Evolutionary conservation across 2,113 vertebrate species (phyloP).

Genomic region (Reinhardtius hippoglossoides): DNA sequence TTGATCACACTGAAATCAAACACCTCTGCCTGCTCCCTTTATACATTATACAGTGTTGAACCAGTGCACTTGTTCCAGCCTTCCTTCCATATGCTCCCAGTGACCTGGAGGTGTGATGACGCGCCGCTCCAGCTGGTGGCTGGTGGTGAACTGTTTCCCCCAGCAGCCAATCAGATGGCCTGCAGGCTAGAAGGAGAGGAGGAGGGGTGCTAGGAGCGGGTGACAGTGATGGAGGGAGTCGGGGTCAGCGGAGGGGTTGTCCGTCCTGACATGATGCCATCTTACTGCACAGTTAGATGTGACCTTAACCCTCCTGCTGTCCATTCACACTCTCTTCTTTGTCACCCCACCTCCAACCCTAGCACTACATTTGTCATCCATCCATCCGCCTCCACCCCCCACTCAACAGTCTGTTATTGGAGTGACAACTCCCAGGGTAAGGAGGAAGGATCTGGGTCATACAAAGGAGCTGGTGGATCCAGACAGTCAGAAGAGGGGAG

Average conservation of each 20-base stretch:
- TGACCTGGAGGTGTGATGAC: conserved; percentile 56
- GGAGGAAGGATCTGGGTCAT: conserved; percentile 42
- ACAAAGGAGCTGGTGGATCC: conserved; percentile 60
- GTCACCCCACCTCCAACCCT: conserved; percentile 24
- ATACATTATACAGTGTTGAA: conserved; percentile 24
- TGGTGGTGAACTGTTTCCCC: conserved; percentile 48
- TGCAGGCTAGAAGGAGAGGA: background rate
- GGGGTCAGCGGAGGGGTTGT: conserved; percentile 47
- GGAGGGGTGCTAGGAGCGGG: background rate
- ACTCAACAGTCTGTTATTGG: conserved; percentile 53
- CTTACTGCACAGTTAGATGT: conserved; percentile 43
- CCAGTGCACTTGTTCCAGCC: conserved; percentile 30
- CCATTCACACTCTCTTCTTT: conserved; percentile 56
- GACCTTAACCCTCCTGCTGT: conserved; percentile 65
- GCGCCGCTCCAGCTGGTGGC: conserved; percentile 36
- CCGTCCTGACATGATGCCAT: conserved; percentile 50
- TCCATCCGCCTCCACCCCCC: conserved; percentile 18
- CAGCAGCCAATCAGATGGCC: conserved; percentile 49
- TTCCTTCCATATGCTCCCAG: conserved; percentile 60
- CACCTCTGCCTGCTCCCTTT: conserved; percentile 7
- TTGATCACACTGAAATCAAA: conserved; percentile 25
- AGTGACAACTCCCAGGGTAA: conserved; percentile 69
- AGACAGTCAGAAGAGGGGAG: conserved; percentile 43
- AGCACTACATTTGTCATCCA: conserved; percentile 49
- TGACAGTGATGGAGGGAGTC: conserved; percentile 56